Percentiles rank a stretch among this genome's conserved stretches.
Evolutionary conservation across 2,113 vertebrate species (phyloP).

Genomic region (Siniperca chuatsi): DNA sequence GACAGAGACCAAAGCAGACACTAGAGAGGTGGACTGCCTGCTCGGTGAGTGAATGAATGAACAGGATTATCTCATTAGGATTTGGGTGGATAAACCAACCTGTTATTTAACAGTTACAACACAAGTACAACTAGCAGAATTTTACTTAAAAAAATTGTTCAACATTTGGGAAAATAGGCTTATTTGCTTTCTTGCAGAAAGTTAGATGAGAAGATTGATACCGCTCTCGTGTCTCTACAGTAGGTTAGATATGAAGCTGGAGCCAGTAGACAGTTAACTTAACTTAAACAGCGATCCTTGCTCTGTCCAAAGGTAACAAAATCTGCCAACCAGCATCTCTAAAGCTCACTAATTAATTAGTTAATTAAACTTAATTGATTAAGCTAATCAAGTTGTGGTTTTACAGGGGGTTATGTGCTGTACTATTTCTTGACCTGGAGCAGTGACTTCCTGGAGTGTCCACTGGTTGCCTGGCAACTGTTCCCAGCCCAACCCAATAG

Average conservation of each 20-base stretch:
- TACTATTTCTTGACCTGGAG: background rate
- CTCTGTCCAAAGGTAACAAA: background rate
- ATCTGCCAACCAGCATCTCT: background rate
- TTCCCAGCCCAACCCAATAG: too few species aligned
- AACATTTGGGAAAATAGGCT: background rate
- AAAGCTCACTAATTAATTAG: background rate
- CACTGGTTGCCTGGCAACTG: too few species aligned
- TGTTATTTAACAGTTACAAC: background rate
- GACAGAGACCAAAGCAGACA: constrained; percentile 40
- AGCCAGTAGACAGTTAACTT: background rate
- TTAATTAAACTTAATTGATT: too few species aligned
- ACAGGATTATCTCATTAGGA: too few species aligned
- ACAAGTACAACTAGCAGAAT: background rate
- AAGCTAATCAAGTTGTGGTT: background rate
- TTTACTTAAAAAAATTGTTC: background rate
- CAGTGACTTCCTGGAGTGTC: too few species aligned
- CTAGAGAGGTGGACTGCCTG: constrained; percentile 51
- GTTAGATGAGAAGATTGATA: background rate
- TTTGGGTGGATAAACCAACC: background rate
- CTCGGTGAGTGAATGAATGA: constrained; percentile 60
- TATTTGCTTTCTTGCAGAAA: background rate
- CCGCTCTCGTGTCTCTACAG: background rate
- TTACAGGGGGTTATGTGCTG: background rate
- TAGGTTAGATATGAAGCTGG: background rate
- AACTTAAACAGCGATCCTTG: background rate